phyloP scores from a whole-genome alignment of 2,888 invertebrate genomes.

The Dynastes hyllus region DNA sequence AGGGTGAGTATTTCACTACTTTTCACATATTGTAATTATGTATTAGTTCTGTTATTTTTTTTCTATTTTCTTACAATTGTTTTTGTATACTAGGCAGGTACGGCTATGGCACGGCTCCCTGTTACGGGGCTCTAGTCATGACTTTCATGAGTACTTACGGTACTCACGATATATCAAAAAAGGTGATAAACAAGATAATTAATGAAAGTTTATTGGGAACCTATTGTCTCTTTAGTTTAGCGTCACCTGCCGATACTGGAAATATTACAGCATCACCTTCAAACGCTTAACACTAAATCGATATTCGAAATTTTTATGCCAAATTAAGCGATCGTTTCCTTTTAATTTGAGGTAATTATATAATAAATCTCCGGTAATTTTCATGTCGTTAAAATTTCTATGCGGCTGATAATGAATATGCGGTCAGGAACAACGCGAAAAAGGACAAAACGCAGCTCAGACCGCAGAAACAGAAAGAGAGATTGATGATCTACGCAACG shows the following conservation, averaged over 20 bases:
- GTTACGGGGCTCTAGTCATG: too few relatives aligned
- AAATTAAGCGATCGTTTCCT: constrained; percentile 27
- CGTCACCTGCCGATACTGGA: background rate
- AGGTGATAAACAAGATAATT: too few relatives aligned
- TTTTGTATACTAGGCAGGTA: too few relatives aligned
- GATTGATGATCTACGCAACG: constrained; percentile 25
- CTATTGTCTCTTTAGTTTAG: too few relatives aligned
- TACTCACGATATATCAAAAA: too few relatives aligned
- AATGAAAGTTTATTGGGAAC: too few relatives aligned
- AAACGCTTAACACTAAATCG: background rate
- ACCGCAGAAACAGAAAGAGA: background rate
- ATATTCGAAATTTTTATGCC: background rate
- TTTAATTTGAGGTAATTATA: constrained; percentile 26
- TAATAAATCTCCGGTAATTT: constrained; percentile 37
- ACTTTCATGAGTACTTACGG: too few relatives aligned
- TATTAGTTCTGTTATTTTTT: too few relatives aligned
- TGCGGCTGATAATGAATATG: constrained; percentile 12
- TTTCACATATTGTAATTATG: too few relatives aligned
- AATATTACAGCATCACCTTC: background rate
- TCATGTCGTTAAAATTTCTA: constrained; percentile 36
- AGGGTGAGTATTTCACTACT: too few relatives aligned
- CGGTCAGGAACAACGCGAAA: constrained; percentile 23
- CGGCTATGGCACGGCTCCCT: too few relatives aligned
- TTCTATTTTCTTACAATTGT: too few relatives aligned
- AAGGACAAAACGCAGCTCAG: constrained; percentile 18